Percentiles rank a stretch among this genome's conserved stretches.
Conservation (phyloP, 2,113 vertebrate species). For the Microtus pennsylvanicus region DNA sequence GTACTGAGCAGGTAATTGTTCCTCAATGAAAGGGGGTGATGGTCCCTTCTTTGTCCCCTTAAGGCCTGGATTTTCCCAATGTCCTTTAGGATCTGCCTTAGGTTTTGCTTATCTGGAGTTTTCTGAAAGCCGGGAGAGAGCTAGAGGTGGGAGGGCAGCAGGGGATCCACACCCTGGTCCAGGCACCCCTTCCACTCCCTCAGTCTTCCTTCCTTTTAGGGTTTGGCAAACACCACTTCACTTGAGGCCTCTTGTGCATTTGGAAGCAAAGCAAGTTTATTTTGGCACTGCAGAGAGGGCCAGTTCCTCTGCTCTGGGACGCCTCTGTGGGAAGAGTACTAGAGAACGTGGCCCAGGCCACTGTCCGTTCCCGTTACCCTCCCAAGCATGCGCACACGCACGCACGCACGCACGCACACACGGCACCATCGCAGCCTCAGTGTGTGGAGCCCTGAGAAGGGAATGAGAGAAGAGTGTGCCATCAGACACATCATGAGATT, state of each 20-base stretch:
- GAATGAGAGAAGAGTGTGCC: not conserved
- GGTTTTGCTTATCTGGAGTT: not conserved
- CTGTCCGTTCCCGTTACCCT: not conserved
- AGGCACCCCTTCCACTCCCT: not conserved
- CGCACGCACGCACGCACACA: no score
- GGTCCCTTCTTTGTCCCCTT: not conserved
- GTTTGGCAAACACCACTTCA: slow-evolving; percentile 57
- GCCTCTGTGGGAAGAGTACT: slow-evolving; percentile 73
- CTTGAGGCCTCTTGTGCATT: slow-evolving; percentile 57
- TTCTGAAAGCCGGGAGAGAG: slow-evolving; percentile 43
- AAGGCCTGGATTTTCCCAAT: not conserved
- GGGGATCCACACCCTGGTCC: not conserved
- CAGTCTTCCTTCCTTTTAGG: slow-evolving; percentile 48
- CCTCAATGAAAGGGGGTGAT: not conserved
- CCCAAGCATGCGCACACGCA: not conserved
- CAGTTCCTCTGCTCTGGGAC: slow-evolving; percentile 16
- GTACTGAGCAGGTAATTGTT: not conserved
- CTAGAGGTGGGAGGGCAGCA: no score
- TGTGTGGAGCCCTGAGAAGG: not conserved
- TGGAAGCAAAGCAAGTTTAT: slow-evolving; percentile 76
- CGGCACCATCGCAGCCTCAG: not conserved
- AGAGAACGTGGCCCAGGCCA: not conserved
- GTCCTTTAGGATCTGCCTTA: not conserved
- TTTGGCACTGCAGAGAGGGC: slow-evolving; percentile 60
- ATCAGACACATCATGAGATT: not conserved